phyloP scores from a whole-genome alignment of 2,888 invertebrate genomes.

The Leptogaster cylindrica region DNA sequence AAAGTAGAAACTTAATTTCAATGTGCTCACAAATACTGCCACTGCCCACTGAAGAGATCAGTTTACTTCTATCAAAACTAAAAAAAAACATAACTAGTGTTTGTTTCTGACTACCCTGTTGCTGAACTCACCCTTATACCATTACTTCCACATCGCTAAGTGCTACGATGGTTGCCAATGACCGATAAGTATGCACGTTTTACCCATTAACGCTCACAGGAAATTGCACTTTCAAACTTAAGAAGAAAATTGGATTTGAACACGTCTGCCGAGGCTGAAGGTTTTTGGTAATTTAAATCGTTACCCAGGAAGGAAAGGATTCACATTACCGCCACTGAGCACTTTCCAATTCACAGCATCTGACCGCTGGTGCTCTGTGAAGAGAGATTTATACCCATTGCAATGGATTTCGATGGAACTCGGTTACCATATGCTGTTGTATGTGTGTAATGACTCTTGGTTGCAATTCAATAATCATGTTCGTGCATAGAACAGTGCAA shows the following conservation, averaged over 20 bases:
- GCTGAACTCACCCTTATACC: too few species aligned
- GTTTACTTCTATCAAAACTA: too few species aligned
- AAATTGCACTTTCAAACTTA: constrained; percentile 10
- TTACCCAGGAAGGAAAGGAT: constrained; percentile 9
- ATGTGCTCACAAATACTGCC: too few species aligned
- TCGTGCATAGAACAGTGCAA: not conserved
- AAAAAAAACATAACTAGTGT: too few species aligned
- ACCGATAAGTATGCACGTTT: too few species aligned
- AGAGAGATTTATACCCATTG: constrained; percentile 7
- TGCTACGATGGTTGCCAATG: too few species aligned
- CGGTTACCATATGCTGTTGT: not conserved
- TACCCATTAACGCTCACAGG: constrained; percentile 1
- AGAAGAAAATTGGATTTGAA: constrained; percentile 23
- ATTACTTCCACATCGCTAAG: too few species aligned
- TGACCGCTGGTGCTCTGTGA: not conserved
- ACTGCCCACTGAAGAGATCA: too few species aligned
- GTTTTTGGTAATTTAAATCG: not conserved
- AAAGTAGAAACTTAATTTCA: too few species aligned
- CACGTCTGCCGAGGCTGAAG: not conserved
- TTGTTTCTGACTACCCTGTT: too few species aligned
- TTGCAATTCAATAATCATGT: constrained; percentile 27
- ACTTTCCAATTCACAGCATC: constrained; percentile 10
- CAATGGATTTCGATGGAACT: constrained; percentile 9
- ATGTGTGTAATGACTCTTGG: constrained; percentile 11
- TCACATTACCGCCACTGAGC: not conserved